Conservation (phyloP, 2,797 vertebrate genomes). For the Premnoplex brunnescens region DNA sequence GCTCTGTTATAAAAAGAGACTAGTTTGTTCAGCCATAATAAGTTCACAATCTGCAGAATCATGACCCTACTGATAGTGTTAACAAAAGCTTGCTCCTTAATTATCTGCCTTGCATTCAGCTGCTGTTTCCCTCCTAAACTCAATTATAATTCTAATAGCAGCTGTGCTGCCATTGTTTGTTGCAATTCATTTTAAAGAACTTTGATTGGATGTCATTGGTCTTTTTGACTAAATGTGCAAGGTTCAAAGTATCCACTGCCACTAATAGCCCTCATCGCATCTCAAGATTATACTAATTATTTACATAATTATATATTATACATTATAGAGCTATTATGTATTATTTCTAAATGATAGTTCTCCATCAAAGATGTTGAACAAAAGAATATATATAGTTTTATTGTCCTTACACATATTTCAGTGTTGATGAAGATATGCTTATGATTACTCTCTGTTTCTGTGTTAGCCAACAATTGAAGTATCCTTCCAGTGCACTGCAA, state of each 20-base stretch:
- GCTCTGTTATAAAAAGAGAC: constrained; percentile 75
- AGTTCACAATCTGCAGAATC: constrained; percentile 79
- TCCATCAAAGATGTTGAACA: constrained; percentile 45
- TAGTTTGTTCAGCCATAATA: constrained; percentile 78
- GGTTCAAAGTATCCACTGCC: constrained; percentile 65
- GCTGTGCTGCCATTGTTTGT: constrained; percentile 69
- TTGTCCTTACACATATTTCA: constrained; percentile 61
- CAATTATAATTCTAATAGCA: constrained; percentile 82
- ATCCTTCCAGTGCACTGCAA: neutral
- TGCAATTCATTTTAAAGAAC: constrained; percentile 63
- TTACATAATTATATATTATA: constrained; percentile 63
- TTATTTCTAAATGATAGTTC: constrained; percentile 59
- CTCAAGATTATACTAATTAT: constrained; percentile 66
- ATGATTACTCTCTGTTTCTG: neutral
- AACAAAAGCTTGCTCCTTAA: constrained; percentile 85
- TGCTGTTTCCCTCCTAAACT: constrained; percentile 83
- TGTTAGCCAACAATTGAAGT: constrained; percentile 4
- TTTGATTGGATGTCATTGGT: constrained; percentile 64
- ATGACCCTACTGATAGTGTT: constrained; percentile 83
- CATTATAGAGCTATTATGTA: constrained; percentile 46
- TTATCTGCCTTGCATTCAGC: constrained; percentile 83
- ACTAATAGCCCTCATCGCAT: constrained; percentile 52
- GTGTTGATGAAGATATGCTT: constrained; percentile 19
- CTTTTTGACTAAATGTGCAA: constrained; percentile 68
- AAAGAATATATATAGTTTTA: constrained; percentile 70